Percentiles rank a stretch among this genome's conserved stretches.
Evolutionary conservation across 2,113 vertebrate species (phyloP).

Genomic region (Percopsis transmontana): DNA sequence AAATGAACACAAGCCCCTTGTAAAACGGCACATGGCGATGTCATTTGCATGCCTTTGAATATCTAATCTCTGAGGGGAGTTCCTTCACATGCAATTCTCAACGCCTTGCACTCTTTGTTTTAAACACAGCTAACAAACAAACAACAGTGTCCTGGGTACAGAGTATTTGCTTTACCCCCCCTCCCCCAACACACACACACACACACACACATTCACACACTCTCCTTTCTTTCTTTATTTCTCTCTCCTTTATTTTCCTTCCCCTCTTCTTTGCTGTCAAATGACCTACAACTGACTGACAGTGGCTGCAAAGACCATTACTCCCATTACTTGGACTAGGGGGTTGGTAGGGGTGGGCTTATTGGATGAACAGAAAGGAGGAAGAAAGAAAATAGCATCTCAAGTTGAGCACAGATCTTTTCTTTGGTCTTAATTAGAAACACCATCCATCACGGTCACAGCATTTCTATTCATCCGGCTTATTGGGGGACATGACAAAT

Average conservation of each 20-base stretch:
- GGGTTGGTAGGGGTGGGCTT: conserved; percentile 35
- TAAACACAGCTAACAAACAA: conserved; percentile 79
- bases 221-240: conserved; percentile 1
- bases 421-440: conserved; percentile 86
- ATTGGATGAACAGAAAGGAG: conserved; percentile 64
- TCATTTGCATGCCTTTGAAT: conserved; percentile 86
- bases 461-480: conserved; percentile 87
- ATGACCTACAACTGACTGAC: conserved; percentile 75
- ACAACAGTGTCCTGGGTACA: conserved; percentile 71
- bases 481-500: conserved; percentile 93
- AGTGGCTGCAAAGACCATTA: conserved; percentile 63
- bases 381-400: conserved; percentile 55
- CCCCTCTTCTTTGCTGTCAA: conserved; percentile 29
- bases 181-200: conserved; percentile 19
- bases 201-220: conserved; percentile 3
- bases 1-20: conserved; percentile 75
- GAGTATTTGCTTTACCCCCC: conserved; percentile 33
- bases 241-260: not conserved
- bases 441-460: conserved; percentile 84
- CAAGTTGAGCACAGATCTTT: conserved; percentile 76
- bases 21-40: conserved; percentile 75
- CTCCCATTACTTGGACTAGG: conserved; percentile 52
- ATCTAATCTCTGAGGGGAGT: conserved; percentile 79
- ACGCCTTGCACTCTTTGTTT: conserved; percentile 78
- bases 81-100: conserved; percentile 79